phyloP scores from a whole-genome alignment of 2,888 invertebrate species.

The Drosophila multiciliata region DNA sequence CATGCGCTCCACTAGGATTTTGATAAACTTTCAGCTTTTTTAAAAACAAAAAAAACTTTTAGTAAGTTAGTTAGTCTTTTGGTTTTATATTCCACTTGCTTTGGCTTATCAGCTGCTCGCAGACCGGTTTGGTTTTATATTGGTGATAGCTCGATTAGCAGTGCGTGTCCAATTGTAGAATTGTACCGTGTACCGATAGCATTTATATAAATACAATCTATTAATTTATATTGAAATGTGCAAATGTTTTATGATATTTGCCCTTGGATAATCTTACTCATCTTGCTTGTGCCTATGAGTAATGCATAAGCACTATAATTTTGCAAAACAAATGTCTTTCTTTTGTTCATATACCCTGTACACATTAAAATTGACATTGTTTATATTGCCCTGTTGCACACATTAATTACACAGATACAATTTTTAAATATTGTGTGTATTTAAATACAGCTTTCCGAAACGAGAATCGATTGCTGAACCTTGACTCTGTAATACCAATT shows the following conservation, averaged over 20 bases:
- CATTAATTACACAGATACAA: neutral
- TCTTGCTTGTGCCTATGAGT: conserved; percentile 33
- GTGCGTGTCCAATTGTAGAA: conserved; percentile 29
- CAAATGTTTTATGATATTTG: conserved; percentile 2
- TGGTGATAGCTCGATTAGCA: conserved; percentile 41
- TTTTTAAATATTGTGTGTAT: neutral
- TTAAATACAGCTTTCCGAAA: neutral
- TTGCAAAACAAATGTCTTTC: neutral
- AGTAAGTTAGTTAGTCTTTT: conserved; percentile 4
- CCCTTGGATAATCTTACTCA: neutral
- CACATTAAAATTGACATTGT: neutral
- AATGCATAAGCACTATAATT: conserved; percentile 33
- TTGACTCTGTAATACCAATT: neutral
- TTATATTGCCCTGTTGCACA: neutral
- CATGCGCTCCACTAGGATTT: conserved; percentile 37
- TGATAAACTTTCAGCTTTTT: conserved; percentile 30
- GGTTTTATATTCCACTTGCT: neutral
- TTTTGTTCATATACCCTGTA: neutral
- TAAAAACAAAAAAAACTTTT: conserved; percentile 7
- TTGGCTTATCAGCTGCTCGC: conserved; percentile 55
- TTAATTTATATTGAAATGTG: neutral
- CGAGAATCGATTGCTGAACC: neutral
- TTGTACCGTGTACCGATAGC: neutral
- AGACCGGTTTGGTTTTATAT: neutral
- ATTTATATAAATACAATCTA: neutral